These are phyloP conservation scores for Ornithorhynchus anatinus DNA, from an alignment of 2,113 vertebrate species.

Conservation along the genomic window DNA sequence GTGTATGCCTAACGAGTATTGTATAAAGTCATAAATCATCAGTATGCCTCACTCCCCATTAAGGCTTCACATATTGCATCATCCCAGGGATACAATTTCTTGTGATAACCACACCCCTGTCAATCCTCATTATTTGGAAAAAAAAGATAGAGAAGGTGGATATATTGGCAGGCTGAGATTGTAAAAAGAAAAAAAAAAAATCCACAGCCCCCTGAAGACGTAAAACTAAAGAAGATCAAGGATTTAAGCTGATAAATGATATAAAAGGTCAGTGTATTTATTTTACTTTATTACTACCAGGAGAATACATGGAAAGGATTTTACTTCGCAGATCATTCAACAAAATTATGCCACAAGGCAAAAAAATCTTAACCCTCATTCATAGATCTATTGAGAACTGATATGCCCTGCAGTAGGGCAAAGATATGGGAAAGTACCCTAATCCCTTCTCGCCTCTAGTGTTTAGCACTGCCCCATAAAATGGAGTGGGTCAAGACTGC, in stretches of 20 bases:
- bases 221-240: neutral
- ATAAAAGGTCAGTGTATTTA: neutral
- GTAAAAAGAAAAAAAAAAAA: neutral
- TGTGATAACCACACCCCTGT: slow-evolving; percentile 21
- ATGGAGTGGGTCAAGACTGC: too few relatives aligned
- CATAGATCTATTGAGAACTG: too few relatives aligned
- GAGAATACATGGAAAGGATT: slow-evolving; percentile 32
- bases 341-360: neutral
- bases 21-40: slow-evolving; percentile 47
- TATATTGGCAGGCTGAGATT: neutral
- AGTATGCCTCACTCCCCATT: slow-evolving; percentile 14
- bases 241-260: neutral
- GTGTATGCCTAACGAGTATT: slow-evolving; percentile 46
- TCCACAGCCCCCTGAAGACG: neutral
- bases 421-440: too few relatives aligned
- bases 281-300: slow-evolving; percentile 37
- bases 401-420: too few relatives aligned
- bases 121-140: neutral
- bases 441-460: too few relatives aligned
- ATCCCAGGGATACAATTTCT: slow-evolving; percentile 18
- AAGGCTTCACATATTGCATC: slow-evolving; percentile 19
- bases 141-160: neutral
- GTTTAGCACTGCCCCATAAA: too few relatives aligned
- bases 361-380: slow-evolving; percentile 1
- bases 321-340: slow-evolving; percentile 16